Conservation (phyloP, 1,140 invertebrate species). For the Caenorhabditis elegans region DNA sequence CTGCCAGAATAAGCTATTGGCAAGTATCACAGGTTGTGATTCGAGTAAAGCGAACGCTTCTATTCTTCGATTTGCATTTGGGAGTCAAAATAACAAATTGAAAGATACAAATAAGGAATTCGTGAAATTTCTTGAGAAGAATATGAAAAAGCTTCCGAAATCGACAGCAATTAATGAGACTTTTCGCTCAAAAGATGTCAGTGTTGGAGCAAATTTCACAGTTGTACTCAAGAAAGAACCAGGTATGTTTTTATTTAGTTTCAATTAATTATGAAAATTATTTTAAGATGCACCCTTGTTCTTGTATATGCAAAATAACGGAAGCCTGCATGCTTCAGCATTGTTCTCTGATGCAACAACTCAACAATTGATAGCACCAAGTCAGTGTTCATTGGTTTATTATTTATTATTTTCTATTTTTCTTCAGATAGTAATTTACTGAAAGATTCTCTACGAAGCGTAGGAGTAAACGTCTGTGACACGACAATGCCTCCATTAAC, state of each 20-base stretch:
- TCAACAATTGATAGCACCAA: conserved; percentile 53
- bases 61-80: conserved; percentile 57
- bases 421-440: conserved; percentile 31
- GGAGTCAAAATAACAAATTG: conserved; percentile 45
- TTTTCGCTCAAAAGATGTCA: conserved; percentile 56
- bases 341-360: conserved; percentile 63
- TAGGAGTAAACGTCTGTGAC: conserved; percentile 27
- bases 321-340: conserved; percentile 52
- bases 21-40: conserved; percentile 53
- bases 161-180: conserved; percentile 55
- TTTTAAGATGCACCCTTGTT: conserved; percentile 57
- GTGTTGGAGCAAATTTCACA: conserved; percentile 57
- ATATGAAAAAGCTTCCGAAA: conserved; percentile 51
- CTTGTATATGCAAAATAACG: conserved; percentile 60
- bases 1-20: conserved; percentile 58
- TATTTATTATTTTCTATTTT: not conserved
- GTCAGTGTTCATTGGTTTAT: not conserved
- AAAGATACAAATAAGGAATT: conserved; percentile 59
- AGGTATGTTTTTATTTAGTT: conserved; percentile 33
- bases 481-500: not conserved
- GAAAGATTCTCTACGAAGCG: conserved; percentile 7
- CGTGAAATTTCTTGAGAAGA: conserved; percentile 57
- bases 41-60: conserved; percentile 51
- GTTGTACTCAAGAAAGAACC: conserved; percentile 58
- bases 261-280: not conserved